Conservation (phyloP, 2,888 invertebrate genomes). For the Clitarchus hookeri region DNA sequence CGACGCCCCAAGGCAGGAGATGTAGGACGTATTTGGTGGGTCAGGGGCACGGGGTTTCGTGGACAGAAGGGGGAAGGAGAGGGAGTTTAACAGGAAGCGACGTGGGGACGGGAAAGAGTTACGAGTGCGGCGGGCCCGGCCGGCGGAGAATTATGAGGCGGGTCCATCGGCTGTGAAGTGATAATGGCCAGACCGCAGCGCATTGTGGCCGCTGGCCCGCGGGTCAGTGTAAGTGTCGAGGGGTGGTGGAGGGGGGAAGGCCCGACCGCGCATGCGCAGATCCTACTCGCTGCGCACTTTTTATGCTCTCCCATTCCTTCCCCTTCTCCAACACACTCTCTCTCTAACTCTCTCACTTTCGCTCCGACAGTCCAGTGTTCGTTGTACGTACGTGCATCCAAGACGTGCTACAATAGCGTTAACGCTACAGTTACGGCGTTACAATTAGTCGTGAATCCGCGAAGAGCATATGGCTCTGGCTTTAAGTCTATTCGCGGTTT, state of each 20-base stretch:
- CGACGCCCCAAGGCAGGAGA: no score
- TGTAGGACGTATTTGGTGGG: no score
- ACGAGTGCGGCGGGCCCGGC: not conserved
- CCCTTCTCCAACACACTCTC: not conserved
- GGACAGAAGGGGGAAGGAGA: not conserved
- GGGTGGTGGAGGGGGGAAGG: constrained; percentile 5
- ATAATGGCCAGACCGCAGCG: constrained; percentile 34
- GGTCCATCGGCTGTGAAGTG: constrained; percentile 39
- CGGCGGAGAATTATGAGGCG: constrained; percentile 33
- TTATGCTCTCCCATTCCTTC: not conserved
- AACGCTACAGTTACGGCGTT: no score
- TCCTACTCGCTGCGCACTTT: not conserved
- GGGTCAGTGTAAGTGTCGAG: constrained; percentile 11
- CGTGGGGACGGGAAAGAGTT: constrained; percentile 17
- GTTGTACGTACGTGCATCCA: no score
- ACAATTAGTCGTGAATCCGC: no score
- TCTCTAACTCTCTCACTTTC: no score
- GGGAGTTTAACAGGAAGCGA: constrained; percentile 12
- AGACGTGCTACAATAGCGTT: no score
- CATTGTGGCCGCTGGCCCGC: constrained; percentile 8
- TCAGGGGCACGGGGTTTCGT: not conserved
- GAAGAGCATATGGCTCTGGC: no score
- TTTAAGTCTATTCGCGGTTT: no score
- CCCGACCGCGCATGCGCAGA: not conserved
- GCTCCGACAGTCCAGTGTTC: no score